phyloP scores from a whole-genome alignment of 1,140 invertebrate genomes.

The Aphelenchoides besseyi region DNA sequence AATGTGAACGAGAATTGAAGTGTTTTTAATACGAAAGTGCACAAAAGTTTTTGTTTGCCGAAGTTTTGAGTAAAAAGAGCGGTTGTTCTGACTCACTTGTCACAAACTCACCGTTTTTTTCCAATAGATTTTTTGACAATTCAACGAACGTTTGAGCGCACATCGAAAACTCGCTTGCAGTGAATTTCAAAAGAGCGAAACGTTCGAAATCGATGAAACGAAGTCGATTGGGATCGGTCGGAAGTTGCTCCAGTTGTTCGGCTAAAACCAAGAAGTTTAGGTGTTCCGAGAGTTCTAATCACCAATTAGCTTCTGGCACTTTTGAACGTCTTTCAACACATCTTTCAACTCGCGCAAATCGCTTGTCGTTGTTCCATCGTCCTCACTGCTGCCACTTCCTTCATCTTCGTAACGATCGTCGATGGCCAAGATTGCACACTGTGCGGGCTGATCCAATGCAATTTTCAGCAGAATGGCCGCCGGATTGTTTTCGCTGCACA shows the following conservation, averaged over 20 bases:
- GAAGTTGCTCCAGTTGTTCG: not conserved
- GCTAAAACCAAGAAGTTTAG: not conserved
- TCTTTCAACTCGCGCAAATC: not conserved
- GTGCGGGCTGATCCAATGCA: conserved; percentile 17
- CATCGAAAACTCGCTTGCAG: not conserved
- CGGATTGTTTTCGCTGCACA: not conserved
- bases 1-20: no score
- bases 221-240: not conserved
- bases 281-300: no score
- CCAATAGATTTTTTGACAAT: not conserved
- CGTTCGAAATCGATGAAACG: not conserved
- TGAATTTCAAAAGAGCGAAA: not conserved
- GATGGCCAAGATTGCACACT: conserved; percentile 4
- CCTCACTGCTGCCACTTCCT: not conserved
- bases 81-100: no score
- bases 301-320: conserved; percentile 4
- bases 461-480: conserved; percentile 17
- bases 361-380: not conserved
- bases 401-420: not conserved
- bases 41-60: no score
- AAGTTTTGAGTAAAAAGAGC: no score
- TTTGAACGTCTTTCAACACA: not conserved
- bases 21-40: no score
- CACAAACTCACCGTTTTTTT: not conserved
- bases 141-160: not conserved